A percentile compares a stretch with the other conserved stretches of the same genome.
Conservation (phyloP, 2,797 vertebrate genomes). For the Chelmon rostratus region DNA sequence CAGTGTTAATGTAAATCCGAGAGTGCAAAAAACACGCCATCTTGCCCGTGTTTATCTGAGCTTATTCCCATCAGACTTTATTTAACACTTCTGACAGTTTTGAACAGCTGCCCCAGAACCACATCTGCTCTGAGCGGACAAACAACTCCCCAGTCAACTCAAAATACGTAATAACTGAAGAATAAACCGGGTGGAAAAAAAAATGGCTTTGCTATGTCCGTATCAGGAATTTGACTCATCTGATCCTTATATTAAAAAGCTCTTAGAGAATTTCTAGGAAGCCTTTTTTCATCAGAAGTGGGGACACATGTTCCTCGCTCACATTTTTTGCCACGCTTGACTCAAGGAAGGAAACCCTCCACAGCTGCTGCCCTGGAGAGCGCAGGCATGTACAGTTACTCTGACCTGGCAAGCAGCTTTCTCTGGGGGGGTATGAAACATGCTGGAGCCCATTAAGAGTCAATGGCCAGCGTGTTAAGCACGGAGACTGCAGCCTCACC, state of each 20-base stretch:
- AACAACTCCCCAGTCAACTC: slow-evolving; percentile 38
- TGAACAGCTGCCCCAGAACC: slow-evolving; percentile 61
- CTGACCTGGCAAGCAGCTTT: slow-evolving; percentile 64
- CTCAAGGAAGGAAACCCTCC: background rate
- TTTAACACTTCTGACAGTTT: slow-evolving; percentile 58
- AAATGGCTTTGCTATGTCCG: background rate
- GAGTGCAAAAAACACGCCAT: slow-evolving; percentile 39
- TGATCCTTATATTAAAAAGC: background rate
- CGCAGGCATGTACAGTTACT: slow-evolving; percentile 52
- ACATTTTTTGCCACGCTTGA: background rate
- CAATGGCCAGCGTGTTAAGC: slow-evolving; percentile 70
- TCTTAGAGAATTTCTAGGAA: background rate
- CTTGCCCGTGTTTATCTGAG: slow-evolving; percentile 45
- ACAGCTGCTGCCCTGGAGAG: slow-evolving; percentile 17
- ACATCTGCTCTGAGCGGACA: slow-evolving; percentile 61
- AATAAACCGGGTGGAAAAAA: background rate
- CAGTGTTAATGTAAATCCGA: slow-evolving; percentile 26
- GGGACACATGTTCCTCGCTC: background rate
- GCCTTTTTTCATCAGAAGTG: background rate
- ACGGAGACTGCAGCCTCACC: slow-evolving; percentile 70
- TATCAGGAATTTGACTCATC: background rate
- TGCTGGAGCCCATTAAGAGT: slow-evolving; percentile 76
- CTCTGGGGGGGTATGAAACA: slow-evolving; percentile 69
- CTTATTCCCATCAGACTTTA: slow-evolving; percentile 56
- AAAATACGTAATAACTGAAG: slow-evolving; percentile 15